These are phyloP conservation scores for Galerucella calmariensis DNA, from an alignment of 2,888 invertebrate species.

Conservation along the genomic window DNA sequence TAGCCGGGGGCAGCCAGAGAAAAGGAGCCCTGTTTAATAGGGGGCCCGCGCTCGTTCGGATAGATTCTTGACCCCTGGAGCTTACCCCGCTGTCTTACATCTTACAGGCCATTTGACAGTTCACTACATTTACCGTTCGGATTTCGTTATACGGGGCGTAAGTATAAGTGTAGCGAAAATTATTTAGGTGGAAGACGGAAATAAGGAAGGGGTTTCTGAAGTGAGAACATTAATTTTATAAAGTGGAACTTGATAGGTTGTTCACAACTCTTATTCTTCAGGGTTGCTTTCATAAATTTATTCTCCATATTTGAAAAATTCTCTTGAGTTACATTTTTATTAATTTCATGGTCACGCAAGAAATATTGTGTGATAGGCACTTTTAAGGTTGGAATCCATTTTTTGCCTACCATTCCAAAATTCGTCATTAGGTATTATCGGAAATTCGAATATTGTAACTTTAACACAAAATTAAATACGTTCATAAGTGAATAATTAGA, in stretches of 20 bases:
- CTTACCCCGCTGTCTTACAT: conserved; percentile 48
- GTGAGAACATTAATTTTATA: not conserved
- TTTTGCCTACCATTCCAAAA: no score
- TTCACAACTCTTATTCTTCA: not conserved
- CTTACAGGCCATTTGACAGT: conserved; percentile 65
- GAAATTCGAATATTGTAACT: no score
- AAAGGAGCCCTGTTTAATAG: conserved; percentile 46
- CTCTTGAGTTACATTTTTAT: no score
- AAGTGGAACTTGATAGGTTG: not conserved
- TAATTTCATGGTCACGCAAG: no score
- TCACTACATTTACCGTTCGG: conserved; percentile 63
- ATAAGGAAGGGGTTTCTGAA: not conserved
- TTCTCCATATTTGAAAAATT: not conserved
- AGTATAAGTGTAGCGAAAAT: conserved; percentile 8
- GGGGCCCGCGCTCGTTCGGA: conserved; percentile 2
- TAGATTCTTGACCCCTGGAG: conserved; percentile 59
- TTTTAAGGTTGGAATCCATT: no score
- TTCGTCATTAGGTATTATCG: no score
- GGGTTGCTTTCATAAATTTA: not conserved
- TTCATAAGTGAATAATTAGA: no score
- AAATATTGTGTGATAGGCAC: no score
- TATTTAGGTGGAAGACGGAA: conserved; percentile 11
- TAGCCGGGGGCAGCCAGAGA: conserved; percentile 54
- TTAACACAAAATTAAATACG: no score
- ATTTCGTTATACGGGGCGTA: conserved; percentile 60